Evolutionary conservation across 2,113 vertebrate species (phyloP), one percentile per base, ranked within the genome.

Genomic region (Percopsis transmontana): DNA sequence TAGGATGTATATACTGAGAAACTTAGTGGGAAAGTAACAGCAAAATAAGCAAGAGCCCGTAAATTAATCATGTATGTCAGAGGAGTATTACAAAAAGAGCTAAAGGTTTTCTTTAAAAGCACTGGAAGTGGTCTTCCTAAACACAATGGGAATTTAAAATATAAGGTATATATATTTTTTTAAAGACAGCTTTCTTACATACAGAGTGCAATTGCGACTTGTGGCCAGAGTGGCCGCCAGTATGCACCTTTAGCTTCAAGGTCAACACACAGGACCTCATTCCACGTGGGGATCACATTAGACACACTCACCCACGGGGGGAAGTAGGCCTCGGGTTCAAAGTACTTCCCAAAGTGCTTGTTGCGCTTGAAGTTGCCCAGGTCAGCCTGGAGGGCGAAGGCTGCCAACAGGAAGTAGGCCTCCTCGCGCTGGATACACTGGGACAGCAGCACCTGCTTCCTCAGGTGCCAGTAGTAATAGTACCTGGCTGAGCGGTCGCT

Each of bases 401-500:
- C 95, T 0, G 97, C 97, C 86, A 99, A 91, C 55, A 99, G 94
- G 91, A 99, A 99, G 74, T 99, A 99, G 7, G 96, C 97, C 73
- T 99, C 97, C 40, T 99, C 97, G 13, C 96, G 80, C 62, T 95
- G 94, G 62, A 94, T 91, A 5, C 97, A 98, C 90, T 97, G 95
- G 0, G 97, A 99, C 33, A 94, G 94, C 72, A 99, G 92, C 69
- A 98, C 94, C 90, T 99, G 96, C 73, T 99, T 99, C 89, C 96
- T 89, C 81, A 99, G 90, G 91, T 99, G 97, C 95, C 96, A 99
- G 91, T 99, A 99, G 89, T 99, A 99, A 80, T 97, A 99, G 85
- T 96, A 98, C 44, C 96, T 91, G 2, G 96, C 97, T 0, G 92
- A 91, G 12, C 96, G 92, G 93, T 99, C 97, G 0, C 97, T 99